Conservation (phyloP, 2,888 invertebrate genomes). For the Imbricaverruca yamaguchii region DNA sequence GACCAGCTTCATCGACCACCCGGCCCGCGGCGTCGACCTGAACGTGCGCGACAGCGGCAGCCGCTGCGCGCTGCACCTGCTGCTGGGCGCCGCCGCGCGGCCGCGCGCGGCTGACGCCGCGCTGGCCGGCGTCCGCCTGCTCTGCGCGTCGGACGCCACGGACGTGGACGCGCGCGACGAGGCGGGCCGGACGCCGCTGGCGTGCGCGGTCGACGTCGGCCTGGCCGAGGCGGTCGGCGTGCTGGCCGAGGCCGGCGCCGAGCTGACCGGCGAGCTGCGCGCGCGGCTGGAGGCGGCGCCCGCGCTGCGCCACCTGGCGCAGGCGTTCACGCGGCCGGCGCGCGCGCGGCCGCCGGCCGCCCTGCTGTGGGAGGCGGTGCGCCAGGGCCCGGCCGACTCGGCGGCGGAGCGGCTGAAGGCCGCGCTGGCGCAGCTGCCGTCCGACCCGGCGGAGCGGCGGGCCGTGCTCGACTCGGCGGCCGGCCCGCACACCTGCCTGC, state of each 20-base stretch:
- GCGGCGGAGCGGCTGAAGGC: neutral
- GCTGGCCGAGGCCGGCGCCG: constrained; percentile 4
- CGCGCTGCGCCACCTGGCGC: neutral
- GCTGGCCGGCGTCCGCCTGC: neutral
- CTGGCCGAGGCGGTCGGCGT: neutral
- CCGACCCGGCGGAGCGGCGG: neutral
- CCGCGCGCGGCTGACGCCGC: neutral
- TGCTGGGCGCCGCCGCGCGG: neutral
- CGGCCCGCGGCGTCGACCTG: neutral
- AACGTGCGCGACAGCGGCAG: neutral
- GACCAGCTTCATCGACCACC: neutral
- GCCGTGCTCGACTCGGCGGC: neutral
- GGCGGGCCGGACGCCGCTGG: neutral
- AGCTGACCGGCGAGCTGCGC: neutral
- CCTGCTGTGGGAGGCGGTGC: neutral
- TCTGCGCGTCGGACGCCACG: neutral
- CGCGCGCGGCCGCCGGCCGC: neutral
- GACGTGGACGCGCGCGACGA: neutral
- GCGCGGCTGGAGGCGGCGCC: neutral
- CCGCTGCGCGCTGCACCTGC: neutral
- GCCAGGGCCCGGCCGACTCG: neutral
- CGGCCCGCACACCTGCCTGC: constrained; percentile 10
- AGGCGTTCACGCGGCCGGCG: too few relatives aligned
- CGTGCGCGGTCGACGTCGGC: neutral
- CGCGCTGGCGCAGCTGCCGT: neutral